Conservation (phyloP, 2,888 invertebrate genomes). For the Chirona hameri region DNA sequence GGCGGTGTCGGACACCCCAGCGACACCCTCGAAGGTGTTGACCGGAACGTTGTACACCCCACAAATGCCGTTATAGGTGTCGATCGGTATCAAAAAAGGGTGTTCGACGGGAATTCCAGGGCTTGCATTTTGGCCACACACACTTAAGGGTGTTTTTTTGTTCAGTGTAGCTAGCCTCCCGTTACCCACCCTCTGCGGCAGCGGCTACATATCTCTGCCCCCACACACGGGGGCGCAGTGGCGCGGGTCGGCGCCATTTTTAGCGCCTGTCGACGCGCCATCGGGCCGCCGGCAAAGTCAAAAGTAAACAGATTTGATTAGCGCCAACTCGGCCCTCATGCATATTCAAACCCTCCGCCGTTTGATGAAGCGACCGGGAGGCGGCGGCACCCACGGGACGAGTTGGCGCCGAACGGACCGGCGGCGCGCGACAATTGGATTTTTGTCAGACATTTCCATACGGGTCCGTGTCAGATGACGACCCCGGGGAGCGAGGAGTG, state of each 20-base stretch:
- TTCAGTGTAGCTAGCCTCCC: too few relatives aligned
- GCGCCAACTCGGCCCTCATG: conserved; percentile 13
- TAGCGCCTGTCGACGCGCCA: background rate
- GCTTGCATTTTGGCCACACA: too few relatives aligned
- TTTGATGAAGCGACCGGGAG: background rate
- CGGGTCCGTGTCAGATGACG: background rate
- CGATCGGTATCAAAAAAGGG: too few relatives aligned
- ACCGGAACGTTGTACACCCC: too few relatives aligned
- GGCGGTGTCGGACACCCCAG: too few relatives aligned
- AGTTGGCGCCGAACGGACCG: background rate
- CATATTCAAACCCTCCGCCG: background rate
- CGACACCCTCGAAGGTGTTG: too few relatives aligned
- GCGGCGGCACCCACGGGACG: background rate
- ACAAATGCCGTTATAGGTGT: too few relatives aligned
- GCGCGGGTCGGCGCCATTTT: background rate
- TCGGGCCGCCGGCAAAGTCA: background rate
- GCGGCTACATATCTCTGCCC: too few relatives aligned
- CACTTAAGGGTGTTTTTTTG: too few relatives aligned
- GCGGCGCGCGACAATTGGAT: conserved; percentile 3
- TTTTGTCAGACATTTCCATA: conserved; percentile 7
- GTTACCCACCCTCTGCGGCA: too few relatives aligned
- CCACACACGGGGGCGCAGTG: background rate
- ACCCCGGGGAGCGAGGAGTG: background rate
- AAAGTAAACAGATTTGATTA: conserved; percentile 29
- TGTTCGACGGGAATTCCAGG: too few relatives aligned